Evolutionary conservation across 2,113 vertebrate genomes (phyloP).

Genomic region (Dipodomys ordii): DNA sequence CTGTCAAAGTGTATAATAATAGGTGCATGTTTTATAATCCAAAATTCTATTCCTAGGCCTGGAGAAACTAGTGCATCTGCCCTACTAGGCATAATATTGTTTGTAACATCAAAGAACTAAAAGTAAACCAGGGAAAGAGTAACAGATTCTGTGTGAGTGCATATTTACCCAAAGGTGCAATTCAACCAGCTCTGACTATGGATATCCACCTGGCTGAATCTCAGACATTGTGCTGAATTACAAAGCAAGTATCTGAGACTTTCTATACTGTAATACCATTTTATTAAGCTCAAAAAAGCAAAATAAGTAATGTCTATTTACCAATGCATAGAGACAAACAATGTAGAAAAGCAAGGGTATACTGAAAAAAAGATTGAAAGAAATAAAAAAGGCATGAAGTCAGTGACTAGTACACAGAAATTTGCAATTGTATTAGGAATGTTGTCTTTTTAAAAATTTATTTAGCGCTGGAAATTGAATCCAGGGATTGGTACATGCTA

Average conservation of each 20-base stretch:
- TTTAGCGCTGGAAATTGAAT: neutral
- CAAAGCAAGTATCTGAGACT: neutral
- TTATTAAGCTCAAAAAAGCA: constrained; percentile 6
- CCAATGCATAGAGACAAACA: neutral
- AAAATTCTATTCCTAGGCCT: neutral
- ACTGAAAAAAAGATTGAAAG: neutral
- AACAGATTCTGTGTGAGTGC: neutral
- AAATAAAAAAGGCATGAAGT: neutral
- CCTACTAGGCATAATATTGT: neutral
- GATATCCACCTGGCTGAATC: neutral
- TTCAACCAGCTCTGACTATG: neutral
- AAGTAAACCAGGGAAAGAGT: neutral
- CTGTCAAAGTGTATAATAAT: neutral
- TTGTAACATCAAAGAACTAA: neutral
- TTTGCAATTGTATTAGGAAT: neutral
- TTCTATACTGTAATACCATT: neutral
- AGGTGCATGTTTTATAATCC: neutral
- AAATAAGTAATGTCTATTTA: neutral
- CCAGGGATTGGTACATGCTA: too few species aligned
- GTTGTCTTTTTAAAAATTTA: neutral
- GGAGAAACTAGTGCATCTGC: neutral
- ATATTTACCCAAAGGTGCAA: neutral
- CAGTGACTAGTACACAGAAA: neutral
- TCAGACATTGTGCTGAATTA: neutral
- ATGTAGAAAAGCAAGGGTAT: neutral